A percentile compares a stretch with the other conserved stretches of the same genome.
These are phyloP conservation scores for Clarias batrachus DNA, from an alignment of 2,113 vertebrate species.

Conservation along the genomic window DNA sequence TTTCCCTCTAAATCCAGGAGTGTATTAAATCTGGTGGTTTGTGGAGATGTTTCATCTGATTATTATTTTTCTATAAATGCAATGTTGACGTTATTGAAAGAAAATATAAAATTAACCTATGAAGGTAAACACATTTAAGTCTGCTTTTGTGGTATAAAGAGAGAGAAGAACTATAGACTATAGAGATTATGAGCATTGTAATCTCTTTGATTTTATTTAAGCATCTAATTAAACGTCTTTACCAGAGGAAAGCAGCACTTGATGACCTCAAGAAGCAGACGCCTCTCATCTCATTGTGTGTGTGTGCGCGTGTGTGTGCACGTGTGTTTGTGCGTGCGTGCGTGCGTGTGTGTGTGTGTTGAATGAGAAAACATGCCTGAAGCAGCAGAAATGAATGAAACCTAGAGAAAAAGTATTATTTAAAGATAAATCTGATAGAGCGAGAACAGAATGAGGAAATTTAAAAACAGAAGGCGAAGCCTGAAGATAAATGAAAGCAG, in stretches of 20 bases:
- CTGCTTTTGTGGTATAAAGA: neutral
- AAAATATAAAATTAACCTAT: neutral
- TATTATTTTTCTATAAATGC: neutral
- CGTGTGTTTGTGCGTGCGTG: neutral
- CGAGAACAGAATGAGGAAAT: neutral
- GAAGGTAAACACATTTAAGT: neutral
- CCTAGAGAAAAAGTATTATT: slow-evolving; percentile 24
- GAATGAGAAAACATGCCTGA: slow-evolving; percentile 25
- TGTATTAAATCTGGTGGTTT: neutral
- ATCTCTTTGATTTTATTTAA: neutral
- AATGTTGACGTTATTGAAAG: neutral
- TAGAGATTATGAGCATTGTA: neutral
- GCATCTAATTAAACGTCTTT: neutral
- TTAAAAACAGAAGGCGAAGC: neutral
- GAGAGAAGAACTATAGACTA: neutral
- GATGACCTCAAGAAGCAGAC: neutral
- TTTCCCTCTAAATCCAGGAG: neutral
- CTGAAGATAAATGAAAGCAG: slow-evolving; percentile 15
- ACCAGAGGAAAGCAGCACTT: neutral
- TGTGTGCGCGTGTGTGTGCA: no score
- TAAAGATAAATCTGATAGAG: slow-evolving; percentile 22
- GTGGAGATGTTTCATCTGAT: neutral
- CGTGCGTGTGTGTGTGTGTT: neutral
- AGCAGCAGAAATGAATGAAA: slow-evolving; percentile 18
- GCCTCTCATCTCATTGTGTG: neutral